Percentiles rank a stretch among this genome's conserved stretches.
These are phyloP conservation scores for Suricata suricatta DNA, from an alignment of 2,113 vertebrate genomes.

Conservation along the genomic window DNA sequence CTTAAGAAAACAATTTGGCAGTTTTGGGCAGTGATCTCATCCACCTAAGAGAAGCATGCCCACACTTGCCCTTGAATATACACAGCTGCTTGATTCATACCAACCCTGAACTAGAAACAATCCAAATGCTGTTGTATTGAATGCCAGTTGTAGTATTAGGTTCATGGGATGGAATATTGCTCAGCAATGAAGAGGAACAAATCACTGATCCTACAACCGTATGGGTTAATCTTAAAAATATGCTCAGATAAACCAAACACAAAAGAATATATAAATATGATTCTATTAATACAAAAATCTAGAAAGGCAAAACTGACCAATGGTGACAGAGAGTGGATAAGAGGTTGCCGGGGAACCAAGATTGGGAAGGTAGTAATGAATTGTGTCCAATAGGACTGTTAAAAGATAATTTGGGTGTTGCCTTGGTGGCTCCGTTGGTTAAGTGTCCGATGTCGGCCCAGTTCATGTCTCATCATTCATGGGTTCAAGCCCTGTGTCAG, in stretches of 20 bases:
- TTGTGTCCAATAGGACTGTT: neutral
- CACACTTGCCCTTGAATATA: neutral
- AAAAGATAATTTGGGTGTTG: neutral
- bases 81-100: neutral
- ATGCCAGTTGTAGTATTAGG: neutral
- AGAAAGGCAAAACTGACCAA: neutral
- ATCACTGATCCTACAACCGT: neutral
- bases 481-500: too few species aligned
- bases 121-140: neutral
- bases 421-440: too few species aligned
- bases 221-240: neutral
- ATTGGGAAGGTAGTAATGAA: neutral
- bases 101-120: neutral
- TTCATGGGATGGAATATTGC: neutral
- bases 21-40: neutral
- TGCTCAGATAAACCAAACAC: neutral
- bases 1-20: neutral
- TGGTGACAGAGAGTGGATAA: neutral
- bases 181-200: neutral
- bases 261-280: neutral
- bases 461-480: too few species aligned
- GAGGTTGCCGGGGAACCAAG: neutral
- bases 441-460: too few species aligned
- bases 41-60: neutral
- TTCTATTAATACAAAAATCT: neutral